Evolutionary conservation across 2,797 vertebrate genomes (phyloP), one percentile per base, ranked within the genome.

Genomic region (Poliocrania exsul): DNA sequence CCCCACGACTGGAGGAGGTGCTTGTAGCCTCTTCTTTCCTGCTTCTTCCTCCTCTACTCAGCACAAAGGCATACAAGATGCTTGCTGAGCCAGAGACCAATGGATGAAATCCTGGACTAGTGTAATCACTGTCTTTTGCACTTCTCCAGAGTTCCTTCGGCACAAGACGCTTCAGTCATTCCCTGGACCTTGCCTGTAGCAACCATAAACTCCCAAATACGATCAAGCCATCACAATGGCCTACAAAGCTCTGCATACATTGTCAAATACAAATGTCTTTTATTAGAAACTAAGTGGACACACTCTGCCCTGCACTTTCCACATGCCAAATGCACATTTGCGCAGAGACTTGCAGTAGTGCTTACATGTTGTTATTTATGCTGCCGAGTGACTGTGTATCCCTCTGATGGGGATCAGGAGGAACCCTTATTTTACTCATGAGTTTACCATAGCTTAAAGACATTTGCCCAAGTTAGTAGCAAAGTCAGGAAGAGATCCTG

Each of bases 31-130:
- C 31, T 56, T 46, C 73, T 90, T 70, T 86, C 46, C 71, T 73
- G 10, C 26, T 38, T 47, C 10, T 70, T 40, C 61, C 50, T 58
- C 38, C 42, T 16, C 18, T 29, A 2, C 16, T 62, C 70, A 66
- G n/a, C 14, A 20, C 47, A 84, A 81, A 74, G n/a, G 31, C 16
- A 35, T 6, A 57, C 0, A 0, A 57, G 38, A 60, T 17, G 19
- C 47, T 33, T 0, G 0, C 1, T 23, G 33, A 90, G 5, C 20
- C 61, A 49, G 28, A 71, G 11, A 21, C 16, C 28, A 23, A 19
- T 1, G 17, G 37, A 64, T 49, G 66, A 92, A 91, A 67, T 24
- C 35, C 57, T 40, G 23, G 19, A n/a, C 23, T n/a, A 20, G 25
- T 24, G 35, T 17, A 50, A 74, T 37, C 38, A 16, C 3, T 47